Conservation (phyloP, 2,113 vertebrate genomes). For the Leucopsar rothschildi region DNA sequence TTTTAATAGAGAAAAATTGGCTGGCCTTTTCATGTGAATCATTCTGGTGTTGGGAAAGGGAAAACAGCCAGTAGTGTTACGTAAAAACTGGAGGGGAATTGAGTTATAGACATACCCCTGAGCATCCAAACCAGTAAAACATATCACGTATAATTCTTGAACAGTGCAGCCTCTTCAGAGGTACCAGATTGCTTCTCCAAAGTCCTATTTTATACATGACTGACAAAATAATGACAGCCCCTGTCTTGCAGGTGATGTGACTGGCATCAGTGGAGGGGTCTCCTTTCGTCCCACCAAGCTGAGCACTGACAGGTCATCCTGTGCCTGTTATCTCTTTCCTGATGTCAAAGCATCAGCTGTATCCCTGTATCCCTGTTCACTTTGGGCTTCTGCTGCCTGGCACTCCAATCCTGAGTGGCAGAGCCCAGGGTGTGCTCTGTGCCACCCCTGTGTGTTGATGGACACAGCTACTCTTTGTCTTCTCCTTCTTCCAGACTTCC, state of each 20-base stretch:
- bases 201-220: not conserved
- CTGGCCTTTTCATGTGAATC: not conserved
- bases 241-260: not conserved
- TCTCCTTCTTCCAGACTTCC: not conserved
- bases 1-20: not conserved
- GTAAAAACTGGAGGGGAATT: not conserved
- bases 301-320: not conserved
- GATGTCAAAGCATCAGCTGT: not conserved
- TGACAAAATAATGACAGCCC: not conserved
- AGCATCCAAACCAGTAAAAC: not conserved
- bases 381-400: not conserved
- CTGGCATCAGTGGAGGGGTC: not conserved
- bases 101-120: not conserved
- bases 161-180: not conserved
- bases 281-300: not conserved
- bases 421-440: not conserved
- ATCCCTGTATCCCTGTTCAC: not conserved
- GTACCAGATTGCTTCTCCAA: not conserved
- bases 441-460: not conserved
- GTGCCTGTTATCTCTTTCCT: not conserved
- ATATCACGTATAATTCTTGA: not conserved
- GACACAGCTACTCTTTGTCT: not conserved
- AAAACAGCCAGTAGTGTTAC: not conserved
- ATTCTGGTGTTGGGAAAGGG: not conserved
- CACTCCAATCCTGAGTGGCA: not conserved